Evolutionary conservation across 2,113 vertebrate species (phyloP).

Genomic region (Nipponia nippon): DNA sequence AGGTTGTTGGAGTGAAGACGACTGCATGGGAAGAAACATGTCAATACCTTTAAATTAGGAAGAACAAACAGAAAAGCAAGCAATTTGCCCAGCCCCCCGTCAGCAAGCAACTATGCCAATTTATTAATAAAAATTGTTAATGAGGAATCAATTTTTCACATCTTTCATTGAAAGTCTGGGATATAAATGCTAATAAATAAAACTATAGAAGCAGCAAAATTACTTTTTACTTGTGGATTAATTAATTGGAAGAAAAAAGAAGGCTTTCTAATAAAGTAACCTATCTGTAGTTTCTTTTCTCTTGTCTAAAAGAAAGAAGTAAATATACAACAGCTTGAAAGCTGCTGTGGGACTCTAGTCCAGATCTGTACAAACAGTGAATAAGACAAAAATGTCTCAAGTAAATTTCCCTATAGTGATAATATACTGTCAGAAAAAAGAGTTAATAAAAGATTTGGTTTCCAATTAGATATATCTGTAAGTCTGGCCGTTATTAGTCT

Average conservation of each 20-base stretch:
- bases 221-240: background rate
- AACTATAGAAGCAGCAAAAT: background rate
- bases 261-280: background rate
- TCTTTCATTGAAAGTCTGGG: background rate
- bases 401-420: background rate
- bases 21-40: constrained; percentile 56
- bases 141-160: background rate
- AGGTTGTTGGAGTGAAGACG: constrained; percentile 99
- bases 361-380: background rate
- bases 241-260: background rate
- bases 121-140: background rate
- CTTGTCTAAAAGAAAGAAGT: background rate
- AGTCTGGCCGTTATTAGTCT: constrained; percentile 48
- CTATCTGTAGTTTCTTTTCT: background rate
- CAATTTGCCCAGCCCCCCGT: background rate
- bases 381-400: constrained; percentile 20
- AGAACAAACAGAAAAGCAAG: background rate
- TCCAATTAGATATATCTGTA: constrained; percentile 45
- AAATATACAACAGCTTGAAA: constrained; percentile 10
- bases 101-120: background rate
- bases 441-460: constrained; percentile 45
- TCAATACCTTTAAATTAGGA: background rate
- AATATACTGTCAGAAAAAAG: background rate
- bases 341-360: background rate
- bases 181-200: background rate